Evolutionary conservation across 2,113 vertebrate genomes (phyloP), one percentile per base, ranked within the genome.

Genomic region (Sarotherodon lohbergeri): DNA sequence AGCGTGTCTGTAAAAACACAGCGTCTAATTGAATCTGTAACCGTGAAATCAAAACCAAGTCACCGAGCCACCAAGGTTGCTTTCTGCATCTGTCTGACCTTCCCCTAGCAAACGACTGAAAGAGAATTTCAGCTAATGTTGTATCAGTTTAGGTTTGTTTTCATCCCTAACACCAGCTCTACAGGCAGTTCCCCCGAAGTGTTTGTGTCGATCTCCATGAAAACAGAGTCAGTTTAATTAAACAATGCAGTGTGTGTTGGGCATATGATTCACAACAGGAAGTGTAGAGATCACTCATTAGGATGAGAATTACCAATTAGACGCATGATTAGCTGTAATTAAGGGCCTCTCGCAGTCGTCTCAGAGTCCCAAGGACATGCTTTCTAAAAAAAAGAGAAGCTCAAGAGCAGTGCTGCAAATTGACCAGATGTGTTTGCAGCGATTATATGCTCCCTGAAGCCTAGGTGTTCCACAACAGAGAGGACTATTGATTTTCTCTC

Each of bases 271-370:
- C 50, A 87, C 27, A 87, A 71, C 29, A 32, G 61, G 83, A 76
- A 83, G 85, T 46, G n/a, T 13, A 78, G 68, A 43, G 73, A 82
- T 90, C 80, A 61, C 88, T 93, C 39, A 50, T 80, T 52, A 87
- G 22, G 36, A 43, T 76, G 55, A 12, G 27, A 88, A 83, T 88
- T 86, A 78, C 66, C 80, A 90, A 80, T 92, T 93, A 94, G 85
- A 87, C 7, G 83, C 86, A 83, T 29, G 29, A 90, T 92, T 71
- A 90, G 73, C 41, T 59, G 52, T 88, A 89, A 90, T 91, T 73
- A 86, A 48, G 19, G 32, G 48, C 56, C 43, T 56, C 55, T 86
- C 6, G 2, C 32, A 85, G 41, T 80, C 36, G 59, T 81, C 41
- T 79, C 27, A 9, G 61, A 59, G 80, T 90, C 52, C 80, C 76